These are phyloP conservation scores for Beroe forskalii DNA, from an alignment of 37 sponge, comb jelly and placozoan species.

Conservation along the genomic window DNA sequence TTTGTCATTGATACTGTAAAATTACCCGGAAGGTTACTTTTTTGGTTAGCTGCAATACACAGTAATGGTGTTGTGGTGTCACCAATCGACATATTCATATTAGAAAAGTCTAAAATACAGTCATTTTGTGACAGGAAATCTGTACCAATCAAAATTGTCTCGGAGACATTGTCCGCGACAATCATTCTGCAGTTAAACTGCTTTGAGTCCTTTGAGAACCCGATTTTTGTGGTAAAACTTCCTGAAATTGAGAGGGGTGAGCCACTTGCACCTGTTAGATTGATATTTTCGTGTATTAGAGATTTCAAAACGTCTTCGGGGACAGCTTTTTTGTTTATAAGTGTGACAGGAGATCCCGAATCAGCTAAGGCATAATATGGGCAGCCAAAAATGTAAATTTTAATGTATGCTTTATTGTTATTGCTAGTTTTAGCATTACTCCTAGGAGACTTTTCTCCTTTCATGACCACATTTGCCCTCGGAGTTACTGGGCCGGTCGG, in stretches of 20 bases:
- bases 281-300: background rate
- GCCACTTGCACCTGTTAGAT: background rate
- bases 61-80: no score
- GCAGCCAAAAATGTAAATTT: background rate
- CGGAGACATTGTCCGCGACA: background rate
- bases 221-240: background rate
- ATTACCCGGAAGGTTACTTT: no score
- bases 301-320: background rate
- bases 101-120: background rate
- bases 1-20: background rate
- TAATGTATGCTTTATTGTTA: background rate
- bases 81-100: no score
- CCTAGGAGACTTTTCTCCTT: no score
- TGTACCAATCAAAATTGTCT: background rate
- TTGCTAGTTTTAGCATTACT: no score
- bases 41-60: no score
- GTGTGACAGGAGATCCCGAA: background rate
- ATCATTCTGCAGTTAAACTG: background rate
- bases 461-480: no score
- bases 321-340: background rate
- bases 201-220: background rate
- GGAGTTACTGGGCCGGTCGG: no score
- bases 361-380: background rate
- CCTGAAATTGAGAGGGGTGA: background rate
- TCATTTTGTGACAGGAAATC: background rate